These are phyloP conservation scores for Drosophila borealis DNA, from an alignment of 2,888 invertebrate species.

Conservation along the genomic window DNA sequence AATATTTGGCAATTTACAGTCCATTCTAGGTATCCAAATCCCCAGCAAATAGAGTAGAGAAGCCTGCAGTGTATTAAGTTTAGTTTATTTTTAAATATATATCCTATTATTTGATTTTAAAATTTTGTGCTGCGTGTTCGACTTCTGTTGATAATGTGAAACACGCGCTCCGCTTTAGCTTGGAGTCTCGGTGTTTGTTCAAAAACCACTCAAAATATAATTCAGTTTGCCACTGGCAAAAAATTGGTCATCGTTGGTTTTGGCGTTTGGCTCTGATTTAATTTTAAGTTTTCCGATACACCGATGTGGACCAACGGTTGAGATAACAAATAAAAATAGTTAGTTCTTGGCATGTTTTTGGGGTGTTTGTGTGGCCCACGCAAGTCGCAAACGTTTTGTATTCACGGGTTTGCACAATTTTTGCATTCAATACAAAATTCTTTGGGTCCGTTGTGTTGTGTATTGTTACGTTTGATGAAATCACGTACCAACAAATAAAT, in stretches of 20 bases:
- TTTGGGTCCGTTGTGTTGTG: constrained; percentile 55
- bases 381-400: constrained; percentile 68
- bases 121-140: too few species aligned
- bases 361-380: constrained; percentile 36
- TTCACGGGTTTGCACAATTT: constrained; percentile 81
- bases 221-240: constrained; percentile 64
- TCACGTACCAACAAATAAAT: constrained; percentile 68
- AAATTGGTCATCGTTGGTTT: constrained; percentile 62
- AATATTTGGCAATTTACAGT: too few species aligned
- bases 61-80: too few species aligned
- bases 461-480: constrained; percentile 78
- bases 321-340: constrained; percentile 36
- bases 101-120: too few species aligned
- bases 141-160: too few species aligned
- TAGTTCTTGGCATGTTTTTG: constrained; percentile 41
- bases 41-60: too few species aligned
- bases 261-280: constrained; percentile 54
- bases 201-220: constrained; percentile 48
- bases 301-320: constrained; percentile 3
- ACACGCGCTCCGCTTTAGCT: neutral
- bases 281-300: constrained; percentile 35
- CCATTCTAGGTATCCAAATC: too few species aligned
- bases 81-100: too few species aligned
- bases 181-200: neutral
- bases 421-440: constrained; percentile 79